These are phyloP conservation scores for Syngnathus typhle DNA, from an alignment of 2,113 vertebrate genomes.

Conservation along the genomic window DNA sequence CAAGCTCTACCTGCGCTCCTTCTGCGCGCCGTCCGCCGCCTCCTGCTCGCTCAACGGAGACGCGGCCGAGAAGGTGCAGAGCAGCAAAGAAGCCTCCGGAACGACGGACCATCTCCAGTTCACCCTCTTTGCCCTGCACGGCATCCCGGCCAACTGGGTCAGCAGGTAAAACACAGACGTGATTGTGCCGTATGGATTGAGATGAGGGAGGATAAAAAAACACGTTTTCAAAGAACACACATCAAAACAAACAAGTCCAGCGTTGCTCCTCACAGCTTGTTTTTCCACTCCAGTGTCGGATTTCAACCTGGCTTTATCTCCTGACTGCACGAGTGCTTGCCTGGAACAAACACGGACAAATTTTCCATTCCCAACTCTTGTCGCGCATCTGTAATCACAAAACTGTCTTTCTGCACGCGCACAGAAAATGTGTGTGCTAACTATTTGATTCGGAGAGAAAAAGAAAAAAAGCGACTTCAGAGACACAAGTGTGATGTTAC, in stretches of 20 bases:
- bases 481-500: neutral
- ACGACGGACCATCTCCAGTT: conserved; percentile 90
- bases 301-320: conserved; percentile 46
- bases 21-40: conserved; percentile 60
- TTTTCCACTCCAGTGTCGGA: conserved; percentile 49
- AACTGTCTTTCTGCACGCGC: neutral
- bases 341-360: conserved; percentile 26
- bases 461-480: neutral
- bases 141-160: conserved; percentile 84
- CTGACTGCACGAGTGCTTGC: neutral
- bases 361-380: conserved; percentile 36
- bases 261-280: conserved; percentile 28
- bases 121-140: conserved; percentile 86
- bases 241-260: conserved; percentile 19
- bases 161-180: conserved; percentile 74
- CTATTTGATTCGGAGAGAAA: neutral
- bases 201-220: neutral
- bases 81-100: conserved; percentile 79
- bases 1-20: conserved; percentile 78
- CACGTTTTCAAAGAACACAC: conserved; percentile 13
- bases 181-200: neutral
- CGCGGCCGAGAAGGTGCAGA: conserved; percentile 40
- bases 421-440: neutral
- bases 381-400: conserved; percentile 21
- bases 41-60: conserved; percentile 22